Base-by-base conservation (phyloP, 2,888 invertebrate genomes). In the Schrankia costaestrigalis region DNA sequence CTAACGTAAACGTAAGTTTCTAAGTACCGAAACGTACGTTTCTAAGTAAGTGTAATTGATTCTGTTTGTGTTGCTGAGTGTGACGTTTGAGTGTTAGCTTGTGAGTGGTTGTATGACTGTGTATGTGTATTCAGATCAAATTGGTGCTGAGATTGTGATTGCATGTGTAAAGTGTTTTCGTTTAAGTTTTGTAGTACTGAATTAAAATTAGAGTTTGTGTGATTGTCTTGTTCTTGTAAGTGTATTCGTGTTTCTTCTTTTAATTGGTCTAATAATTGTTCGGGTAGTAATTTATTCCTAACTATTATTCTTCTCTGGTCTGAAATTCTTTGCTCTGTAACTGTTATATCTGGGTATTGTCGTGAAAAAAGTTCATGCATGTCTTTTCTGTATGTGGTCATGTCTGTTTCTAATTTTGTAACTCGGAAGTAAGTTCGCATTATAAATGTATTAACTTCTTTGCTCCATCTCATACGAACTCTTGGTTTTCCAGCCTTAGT, bases 241-340 rank as follows among this genome's bases (percentile, higher is more conserved):
- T 19, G 12, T 28, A 5, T 7, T 19, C n/a, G 8, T 7, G 12
- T 11, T n/a, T 28, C 11, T 11, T 19, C n/a, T 19, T 28, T 28
- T 7, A 28, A 12, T 18, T 28, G 11, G 3, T 18, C 11, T 1
- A 28, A 1, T 8, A 12, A 4, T 9, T 28, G 12, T 19, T 7
- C 19, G 1, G 28, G 12, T 3, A 28, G 8, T 3, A 9, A 19
- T 12, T 12, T 18, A 3, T 28, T 28, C 12, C 19, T 18, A 12
- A 28, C 4, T 4, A 28, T 28, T 3, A 18, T 12, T 11, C 28
- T 7, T 28, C 19, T 28, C n/a, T 28, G 28, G n/a, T 28, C 28
- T 12, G 18, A 18, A 8, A 28, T 5, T 19, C 28, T 11, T 11
- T 28, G 28, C n/a, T 28, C 28, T 3, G 28, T 19, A 9, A 19